phyloP scores from a whole-genome alignment of 1,140 invertebrate species.

The Prorops nasuta region DNA sequence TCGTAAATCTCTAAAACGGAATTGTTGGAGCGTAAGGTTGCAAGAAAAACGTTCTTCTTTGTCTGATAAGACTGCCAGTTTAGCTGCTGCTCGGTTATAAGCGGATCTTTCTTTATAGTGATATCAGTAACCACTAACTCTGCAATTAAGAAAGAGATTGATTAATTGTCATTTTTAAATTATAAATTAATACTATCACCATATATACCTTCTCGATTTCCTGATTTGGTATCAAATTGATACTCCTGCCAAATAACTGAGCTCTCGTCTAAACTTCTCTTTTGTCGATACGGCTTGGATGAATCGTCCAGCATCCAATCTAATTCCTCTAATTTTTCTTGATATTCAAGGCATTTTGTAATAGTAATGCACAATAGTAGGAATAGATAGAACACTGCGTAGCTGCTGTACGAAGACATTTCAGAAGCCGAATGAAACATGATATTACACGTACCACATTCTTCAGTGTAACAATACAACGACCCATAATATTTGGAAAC shows the following conservation, averaged over 20 bases:
- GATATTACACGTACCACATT: too few species aligned
- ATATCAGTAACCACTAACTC: conserved; percentile 31
- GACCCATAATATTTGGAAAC: conserved; percentile 25
- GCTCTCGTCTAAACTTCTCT: conserved; percentile 4
- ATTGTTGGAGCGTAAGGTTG: too few species aligned
- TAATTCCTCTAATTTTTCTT: background rate
- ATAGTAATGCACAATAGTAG: conserved; percentile 4
- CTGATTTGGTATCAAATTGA: conserved; percentile 27
- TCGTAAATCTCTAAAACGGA: too few species aligned
- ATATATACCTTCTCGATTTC: conserved; percentile 41
- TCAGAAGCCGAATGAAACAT: background rate
- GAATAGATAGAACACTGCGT: background rate
- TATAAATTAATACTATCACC: background rate
- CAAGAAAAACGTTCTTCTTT: conserved; percentile 7
- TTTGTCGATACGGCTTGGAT: conserved; percentile 4
- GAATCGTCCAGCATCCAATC: background rate
- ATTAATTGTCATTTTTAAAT: background rate
- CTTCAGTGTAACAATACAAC: too few species aligned
- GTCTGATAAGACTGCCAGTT: conserved; percentile 24
- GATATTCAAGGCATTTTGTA: background rate
- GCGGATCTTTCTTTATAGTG: conserved; percentile 7
- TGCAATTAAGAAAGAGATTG: conserved; percentile 14
- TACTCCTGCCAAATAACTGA: conserved; percentile 31
- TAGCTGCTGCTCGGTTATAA: background rate
- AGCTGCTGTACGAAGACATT: conserved; percentile 2